Percentiles rank a stretch among this genome's conserved stretches.
Conservation (phyloP, 1,140 invertebrate species). For the Drosophila kurseongensis region DNA sequence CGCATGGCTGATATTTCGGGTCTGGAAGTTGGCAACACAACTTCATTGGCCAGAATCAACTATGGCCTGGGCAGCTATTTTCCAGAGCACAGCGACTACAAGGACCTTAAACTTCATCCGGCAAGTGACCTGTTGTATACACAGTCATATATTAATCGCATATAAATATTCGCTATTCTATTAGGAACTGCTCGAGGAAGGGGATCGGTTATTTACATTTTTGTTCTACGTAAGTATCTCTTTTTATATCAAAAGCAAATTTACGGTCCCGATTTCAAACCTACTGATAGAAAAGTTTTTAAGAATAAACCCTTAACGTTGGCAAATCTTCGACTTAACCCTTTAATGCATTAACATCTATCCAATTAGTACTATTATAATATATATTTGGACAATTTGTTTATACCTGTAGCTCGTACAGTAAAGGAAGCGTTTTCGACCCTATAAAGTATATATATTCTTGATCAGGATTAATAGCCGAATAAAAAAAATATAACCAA, state of each 20-base stretch:
- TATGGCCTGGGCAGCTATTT: conserved; percentile 44
- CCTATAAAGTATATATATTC: too few species aligned
- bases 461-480: too few species aligned
- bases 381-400: too few species aligned
- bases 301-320: too few species aligned
- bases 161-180: background rate
- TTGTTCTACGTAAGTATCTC: conserved; percentile 31
- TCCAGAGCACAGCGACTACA: conserved; percentile 34
- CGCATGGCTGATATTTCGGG: conserved; percentile 39
- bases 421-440: too few species aligned
- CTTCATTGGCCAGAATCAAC: conserved; percentile 17
- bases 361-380: too few species aligned
- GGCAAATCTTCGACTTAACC: too few species aligned
- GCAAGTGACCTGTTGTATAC: background rate
- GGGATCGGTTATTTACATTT: conserved; percentile 38
- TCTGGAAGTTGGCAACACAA: conserved; percentile 2
- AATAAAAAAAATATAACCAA: too few species aligned
- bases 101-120: conserved; percentile 10
- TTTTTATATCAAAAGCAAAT: background rate
- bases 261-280: background rate
- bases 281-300: too few species aligned
- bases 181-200: conserved; percentile 10
- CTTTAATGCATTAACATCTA: too few species aligned
- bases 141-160: background rate
- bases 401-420: too few species aligned